Conservation (phyloP, 2,113 vertebrate species). For the Procavia capensis region DNA sequence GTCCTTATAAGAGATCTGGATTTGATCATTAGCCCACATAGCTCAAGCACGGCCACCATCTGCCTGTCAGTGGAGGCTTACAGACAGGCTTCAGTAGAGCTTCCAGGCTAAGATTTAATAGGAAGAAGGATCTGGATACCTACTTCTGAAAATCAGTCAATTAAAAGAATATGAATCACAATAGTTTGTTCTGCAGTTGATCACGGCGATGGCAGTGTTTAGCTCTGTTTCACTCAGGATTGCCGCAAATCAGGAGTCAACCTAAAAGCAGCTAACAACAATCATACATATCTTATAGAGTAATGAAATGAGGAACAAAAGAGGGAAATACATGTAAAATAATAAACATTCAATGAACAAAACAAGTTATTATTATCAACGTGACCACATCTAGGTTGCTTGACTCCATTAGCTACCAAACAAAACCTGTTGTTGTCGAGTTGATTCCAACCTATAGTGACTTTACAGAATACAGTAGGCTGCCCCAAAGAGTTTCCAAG, state of each 20-base stretch:
- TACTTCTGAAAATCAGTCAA: not conserved
- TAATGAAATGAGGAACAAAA: not conserved
- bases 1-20: not conserved
- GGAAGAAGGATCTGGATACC: not conserved
- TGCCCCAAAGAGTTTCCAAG: too few species aligned
- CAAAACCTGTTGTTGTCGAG: too few species aligned
- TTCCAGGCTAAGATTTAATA: not conserved
- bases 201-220: not conserved
- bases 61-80: not conserved
- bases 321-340: not conserved
- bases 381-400: not conserved
- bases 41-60: not conserved
- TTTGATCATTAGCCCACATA: not conserved
- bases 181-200: not conserved
- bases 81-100: not conserved
- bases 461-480: too few species aligned
- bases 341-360: not conserved
- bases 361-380: not conserved
- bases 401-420: not conserved
- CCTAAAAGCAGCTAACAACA: not conserved
- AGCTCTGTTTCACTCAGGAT: not conserved
- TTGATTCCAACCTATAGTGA: too few species aligned
- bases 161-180: not conserved
- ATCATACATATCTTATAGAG: not conserved
- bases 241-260: not conserved